Evolutionary conservation across 2,797 vertebrate genomes (phyloP).

Genomic region (Echiichthys vipera): DNA sequence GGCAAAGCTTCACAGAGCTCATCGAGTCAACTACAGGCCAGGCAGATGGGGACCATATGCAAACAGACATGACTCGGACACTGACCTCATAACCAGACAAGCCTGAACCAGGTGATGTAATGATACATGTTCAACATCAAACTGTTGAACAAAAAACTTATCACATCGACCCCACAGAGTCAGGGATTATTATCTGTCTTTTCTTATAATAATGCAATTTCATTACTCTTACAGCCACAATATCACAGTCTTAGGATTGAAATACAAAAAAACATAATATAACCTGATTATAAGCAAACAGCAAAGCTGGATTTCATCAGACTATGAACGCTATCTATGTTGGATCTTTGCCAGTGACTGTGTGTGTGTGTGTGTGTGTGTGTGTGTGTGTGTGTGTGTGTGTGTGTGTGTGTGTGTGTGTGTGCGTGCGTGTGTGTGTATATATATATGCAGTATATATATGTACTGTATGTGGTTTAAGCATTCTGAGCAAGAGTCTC

Average conservation of each 20-base stretch:
- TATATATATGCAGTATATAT: too few species aligned
- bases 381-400: too few species aligned
- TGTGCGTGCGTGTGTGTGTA: too few species aligned
- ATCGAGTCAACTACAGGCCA: constrained; percentile 45
- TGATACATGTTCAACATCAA: constrained; percentile 9
- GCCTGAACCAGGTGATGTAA: not conserved
- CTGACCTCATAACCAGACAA: constrained; percentile 30
- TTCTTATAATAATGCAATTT: not conserved
- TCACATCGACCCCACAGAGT: not conserved
- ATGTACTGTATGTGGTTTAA: too few species aligned
- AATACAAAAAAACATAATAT: not conserved
- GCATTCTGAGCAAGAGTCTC: not conserved
- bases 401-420: too few species aligned
- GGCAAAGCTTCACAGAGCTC: constrained; percentile 39
- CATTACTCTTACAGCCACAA: not conserved
- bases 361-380: not conserved
- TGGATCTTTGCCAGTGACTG: not conserved
- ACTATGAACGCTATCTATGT: not conserved
- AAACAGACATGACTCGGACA: constrained; percentile 29
- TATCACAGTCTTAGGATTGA: not conserved
- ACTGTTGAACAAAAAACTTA: not conserved
- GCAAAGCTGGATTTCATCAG: not conserved
- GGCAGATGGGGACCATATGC: constrained; percentile 22
- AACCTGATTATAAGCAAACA: not conserved
- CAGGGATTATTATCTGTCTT: not conserved